Evolutionary conservation across 1,140 invertebrate genomes (phyloP).

Genomic region (Halictus rubicundus): DNA sequence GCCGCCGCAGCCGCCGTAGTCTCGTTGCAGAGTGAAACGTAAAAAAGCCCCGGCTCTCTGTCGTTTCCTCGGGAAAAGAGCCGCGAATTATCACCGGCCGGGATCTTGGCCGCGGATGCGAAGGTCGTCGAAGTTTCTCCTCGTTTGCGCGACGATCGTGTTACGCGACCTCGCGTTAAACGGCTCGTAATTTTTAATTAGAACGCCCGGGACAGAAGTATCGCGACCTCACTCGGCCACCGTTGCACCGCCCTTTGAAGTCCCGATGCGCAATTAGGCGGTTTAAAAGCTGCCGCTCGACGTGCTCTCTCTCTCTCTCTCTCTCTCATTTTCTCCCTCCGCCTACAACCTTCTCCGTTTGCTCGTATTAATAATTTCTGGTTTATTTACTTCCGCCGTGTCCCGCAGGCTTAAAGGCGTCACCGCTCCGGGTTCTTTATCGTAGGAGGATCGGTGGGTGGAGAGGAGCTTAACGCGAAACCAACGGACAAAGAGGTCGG

Average conservation of each 20-base stretch:
- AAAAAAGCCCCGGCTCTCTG: not conserved
- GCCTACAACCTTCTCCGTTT: too few species aligned
- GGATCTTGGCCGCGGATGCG: not conserved
- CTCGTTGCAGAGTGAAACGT: not conserved
- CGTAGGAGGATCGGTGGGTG: too few species aligned
- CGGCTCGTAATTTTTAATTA: conserved; percentile 46
- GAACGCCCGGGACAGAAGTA: conserved; percentile 1
- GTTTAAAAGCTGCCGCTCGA: conserved; percentile 6
- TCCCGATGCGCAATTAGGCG: conserved; percentile 27
- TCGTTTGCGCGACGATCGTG: not conserved
- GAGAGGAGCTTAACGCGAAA: too few species aligned
- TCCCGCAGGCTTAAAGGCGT: too few species aligned
- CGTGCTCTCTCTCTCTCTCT: too few species aligned
- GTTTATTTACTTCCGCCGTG: too few species aligned
- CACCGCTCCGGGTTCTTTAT: too few species aligned
- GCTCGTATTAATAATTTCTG: too few species aligned
- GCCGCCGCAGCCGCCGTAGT: too few species aligned
- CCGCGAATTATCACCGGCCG: not conserved
- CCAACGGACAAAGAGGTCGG: too few species aligned
- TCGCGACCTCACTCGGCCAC: not conserved
- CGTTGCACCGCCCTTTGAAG: conserved; percentile 12
- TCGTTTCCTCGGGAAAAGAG: not conserved
- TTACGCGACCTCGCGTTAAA: conserved; percentile 2
- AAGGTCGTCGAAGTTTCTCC: not conserved
- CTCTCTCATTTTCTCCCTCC: not conserved